Percentiles rank a stretch among this genome's conserved stretches.
Evolutionary conservation across 2,797 vertebrate genomes (phyloP).

Genomic region (Amniataba percoides): DNA sequence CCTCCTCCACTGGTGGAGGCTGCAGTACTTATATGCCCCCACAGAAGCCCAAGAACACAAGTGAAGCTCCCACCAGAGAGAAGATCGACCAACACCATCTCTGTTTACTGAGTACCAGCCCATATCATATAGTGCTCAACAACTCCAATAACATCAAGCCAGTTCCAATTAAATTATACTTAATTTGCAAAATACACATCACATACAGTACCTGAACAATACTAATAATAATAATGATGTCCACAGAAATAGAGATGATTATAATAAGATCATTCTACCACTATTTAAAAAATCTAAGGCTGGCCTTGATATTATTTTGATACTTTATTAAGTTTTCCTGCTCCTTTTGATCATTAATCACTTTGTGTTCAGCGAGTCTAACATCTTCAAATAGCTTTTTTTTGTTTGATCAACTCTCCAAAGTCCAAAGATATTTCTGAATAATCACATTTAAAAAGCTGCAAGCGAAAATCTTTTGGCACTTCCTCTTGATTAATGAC

Average conservation of each 20-base stretch:
- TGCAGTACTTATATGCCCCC: slow-evolving; percentile 4
- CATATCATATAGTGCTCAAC: background rate
- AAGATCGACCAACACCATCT: background rate
- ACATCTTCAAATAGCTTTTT: background rate
- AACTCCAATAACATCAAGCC: background rate
- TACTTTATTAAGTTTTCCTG: background rate
- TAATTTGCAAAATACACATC: background rate
- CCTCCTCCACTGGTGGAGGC: slow-evolving; percentile 32
- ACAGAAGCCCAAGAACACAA: slow-evolving; percentile 20
- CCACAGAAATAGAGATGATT: background rate
- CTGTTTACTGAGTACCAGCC: slow-evolving; percentile 5
- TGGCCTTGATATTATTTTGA: background rate
- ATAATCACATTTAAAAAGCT: background rate
- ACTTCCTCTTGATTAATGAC: background rate
- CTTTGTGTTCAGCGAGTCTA: background rate
- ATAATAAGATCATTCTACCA: background rate
- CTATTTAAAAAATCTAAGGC: background rate
- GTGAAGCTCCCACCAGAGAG: background rate
- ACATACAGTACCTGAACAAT: background rate
- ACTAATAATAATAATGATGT: too few species aligned
- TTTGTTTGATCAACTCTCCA: background rate
- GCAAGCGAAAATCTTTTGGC: background rate
- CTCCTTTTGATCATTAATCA: background rate
- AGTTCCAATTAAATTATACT: background rate
- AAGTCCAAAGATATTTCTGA: background rate